These are phyloP conservation scores for Petroica traversi DNA, from an alignment of 2,113 vertebrate genomes.

Conservation along the genomic window DNA sequence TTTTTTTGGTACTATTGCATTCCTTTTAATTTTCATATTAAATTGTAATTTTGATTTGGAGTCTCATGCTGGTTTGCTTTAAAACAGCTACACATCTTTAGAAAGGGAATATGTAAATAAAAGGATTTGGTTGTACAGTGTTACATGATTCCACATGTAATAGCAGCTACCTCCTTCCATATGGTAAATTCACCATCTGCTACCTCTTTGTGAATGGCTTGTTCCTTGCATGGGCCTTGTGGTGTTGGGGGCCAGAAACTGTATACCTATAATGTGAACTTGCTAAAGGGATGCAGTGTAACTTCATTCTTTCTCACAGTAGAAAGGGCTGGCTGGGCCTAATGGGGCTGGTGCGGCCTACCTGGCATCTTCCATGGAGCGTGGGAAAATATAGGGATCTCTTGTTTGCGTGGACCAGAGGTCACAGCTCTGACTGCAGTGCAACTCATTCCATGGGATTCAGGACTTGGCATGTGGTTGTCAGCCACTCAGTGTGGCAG, in stretches of 20 bases:
- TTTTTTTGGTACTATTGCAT: too few species aligned
- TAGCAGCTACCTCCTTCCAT: background rate
- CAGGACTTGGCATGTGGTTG: background rate
- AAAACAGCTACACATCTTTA: too few species aligned
- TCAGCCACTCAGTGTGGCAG: background rate
- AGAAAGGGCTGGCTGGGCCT: background rate
- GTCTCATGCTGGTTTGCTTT: too few species aligned
- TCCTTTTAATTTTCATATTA: too few species aligned
- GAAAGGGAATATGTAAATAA: background rate
- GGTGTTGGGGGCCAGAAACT: background rate
- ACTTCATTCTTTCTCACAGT: background rate
- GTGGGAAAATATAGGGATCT: background rate
- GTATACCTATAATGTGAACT: rapidly evolving
- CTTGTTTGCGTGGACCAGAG: background rate
- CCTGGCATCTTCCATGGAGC: rapidly evolving
- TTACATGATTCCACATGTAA: background rate
- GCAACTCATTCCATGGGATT: background rate
- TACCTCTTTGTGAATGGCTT: background rate
- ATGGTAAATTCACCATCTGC: background rate
- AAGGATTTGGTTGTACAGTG: background rate
- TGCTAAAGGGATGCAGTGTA: background rate
- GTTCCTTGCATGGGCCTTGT: background rate
- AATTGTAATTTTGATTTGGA: too few species aligned
- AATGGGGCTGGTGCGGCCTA: background rate
- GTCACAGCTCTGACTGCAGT: background rate